Base-by-base conservation (phyloP, 1,140 invertebrate species). In the Lepeophtheirus salmonis region DNA sequence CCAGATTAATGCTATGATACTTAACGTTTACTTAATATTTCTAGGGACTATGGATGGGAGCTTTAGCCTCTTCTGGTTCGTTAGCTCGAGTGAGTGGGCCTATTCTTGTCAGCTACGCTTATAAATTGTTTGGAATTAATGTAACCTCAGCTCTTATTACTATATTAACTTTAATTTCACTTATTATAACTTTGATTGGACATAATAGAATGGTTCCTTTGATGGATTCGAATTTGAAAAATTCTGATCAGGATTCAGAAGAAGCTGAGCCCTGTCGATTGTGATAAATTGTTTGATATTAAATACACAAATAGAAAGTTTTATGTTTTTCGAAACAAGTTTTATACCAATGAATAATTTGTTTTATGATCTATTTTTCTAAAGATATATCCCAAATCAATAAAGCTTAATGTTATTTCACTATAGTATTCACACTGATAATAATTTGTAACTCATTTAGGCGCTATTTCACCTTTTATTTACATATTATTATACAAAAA, bases 1-100 rank as follows among this genome's bases (percentile, higher is more conserved):
- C 30, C n/a, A 41, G 30, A 10, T 10, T 41, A 41, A 6, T 10
- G n/a, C 6, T 41, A 41, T 41, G 30, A n/a, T n/a, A 41, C 6
- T n/a, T 6, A 41, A 41, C 30, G 6, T n/a, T n/a, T n/a, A n/a
- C n/a, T n/a, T n/a, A n/a, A n/a, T 16, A 1, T 25, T 48, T 23
- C 18, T 62, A 66, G 52, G 65, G 65, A n/a, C 48, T 66, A 1
- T 66, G 65, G 65, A 66, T 66, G 65, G 65, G 65, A 23, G 24
- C 64, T 16, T 51, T 66, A 48, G 64, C 64, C 2, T 63, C 64
- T 22, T 55, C 60, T 41, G 65, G 65, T 0, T 62, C 64, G 21
- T 41, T 65, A 6, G 63, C 64, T 3, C 59, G 65, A 4, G 63
- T 65, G 3, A 24, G 50, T 10, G 65, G 65, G 12, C 65, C 65